These are phyloP conservation scores for Neolamprologus modestus DNA, from an alignment of 2,113 vertebrate genomes.

Conservation along the genomic window DNA sequence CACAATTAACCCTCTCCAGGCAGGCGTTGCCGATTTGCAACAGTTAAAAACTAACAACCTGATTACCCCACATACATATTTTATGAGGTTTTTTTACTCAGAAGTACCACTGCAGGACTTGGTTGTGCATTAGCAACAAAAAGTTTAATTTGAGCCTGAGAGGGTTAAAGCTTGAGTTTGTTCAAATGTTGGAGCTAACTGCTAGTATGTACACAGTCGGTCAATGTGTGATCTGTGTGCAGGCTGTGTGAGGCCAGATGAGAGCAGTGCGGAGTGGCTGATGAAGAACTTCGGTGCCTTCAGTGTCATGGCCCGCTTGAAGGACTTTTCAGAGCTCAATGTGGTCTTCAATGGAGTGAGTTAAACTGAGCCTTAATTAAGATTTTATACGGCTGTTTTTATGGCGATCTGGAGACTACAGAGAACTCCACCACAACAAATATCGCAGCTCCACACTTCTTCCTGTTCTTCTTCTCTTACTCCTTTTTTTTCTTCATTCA, in stretches of 20 bases:
- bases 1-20: background rate
- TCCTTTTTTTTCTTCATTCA: background rate
- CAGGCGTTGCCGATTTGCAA: no score
- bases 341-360: conserved; percentile 69
- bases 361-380: background rate
- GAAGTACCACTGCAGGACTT: no score
- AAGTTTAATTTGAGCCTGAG: no score
- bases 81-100: no score
- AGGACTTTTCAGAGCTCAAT: conserved; percentile 65
- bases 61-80: no score
- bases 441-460: background rate
- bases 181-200: background rate
- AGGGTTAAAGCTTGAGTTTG: background rate
- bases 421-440: background rate
- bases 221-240: background rate
- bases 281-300: conserved; percentile 73
- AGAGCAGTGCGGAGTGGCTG: conserved; percentile 64
- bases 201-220: background rate
- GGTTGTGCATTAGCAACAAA: no score
- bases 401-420: background rate
- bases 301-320: conserved; percentile 52
- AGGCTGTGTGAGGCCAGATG: conserved; percentile 56
- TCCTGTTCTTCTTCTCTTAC: background rate
- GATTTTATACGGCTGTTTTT: background rate
- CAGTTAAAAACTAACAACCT: no score